phyloP scores from a whole-genome alignment of 2,888 invertebrate genomes.

The Penaeus monodon region DNA sequence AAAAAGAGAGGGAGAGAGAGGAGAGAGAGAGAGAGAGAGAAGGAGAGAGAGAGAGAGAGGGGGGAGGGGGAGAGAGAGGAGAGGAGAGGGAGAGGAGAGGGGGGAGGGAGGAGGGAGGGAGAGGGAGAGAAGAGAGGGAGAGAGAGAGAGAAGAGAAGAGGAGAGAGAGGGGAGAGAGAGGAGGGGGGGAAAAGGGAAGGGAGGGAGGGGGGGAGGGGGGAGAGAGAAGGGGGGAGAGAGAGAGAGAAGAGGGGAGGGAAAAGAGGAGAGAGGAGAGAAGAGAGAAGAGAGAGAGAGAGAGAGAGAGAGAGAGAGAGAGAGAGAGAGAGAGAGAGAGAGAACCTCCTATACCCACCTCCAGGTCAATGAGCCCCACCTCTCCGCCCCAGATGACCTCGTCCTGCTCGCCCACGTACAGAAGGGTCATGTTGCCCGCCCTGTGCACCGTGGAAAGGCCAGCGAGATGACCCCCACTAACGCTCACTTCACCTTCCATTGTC shows the following conservation, averaged over 20 bases:
- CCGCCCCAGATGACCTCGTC: conserved; percentile 47
- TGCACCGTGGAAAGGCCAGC: conserved; percentile 58
- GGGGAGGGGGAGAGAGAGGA: no score
- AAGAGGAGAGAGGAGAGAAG: neutral
- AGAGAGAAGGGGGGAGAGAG: neutral
- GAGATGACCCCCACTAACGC: conserved; percentile 35
- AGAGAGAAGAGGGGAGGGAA: neutral
- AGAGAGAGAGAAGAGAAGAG: no score
- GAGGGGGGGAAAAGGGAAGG: no score
- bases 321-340: neutral
- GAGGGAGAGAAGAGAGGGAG: no score
- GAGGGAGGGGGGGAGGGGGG: no score
- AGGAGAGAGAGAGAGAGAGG: no score
- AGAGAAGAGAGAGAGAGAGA: neutral
- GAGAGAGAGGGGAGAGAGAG: no score
- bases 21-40: no score
- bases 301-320: neutral
- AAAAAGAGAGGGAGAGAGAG: no score
- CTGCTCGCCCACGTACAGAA: conserved; percentile 26
- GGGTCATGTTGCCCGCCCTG: conserved; percentile 53
- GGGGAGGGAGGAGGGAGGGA: no score
- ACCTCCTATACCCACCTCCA: conserved; percentile 41
- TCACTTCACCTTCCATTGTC: conserved; percentile 40
- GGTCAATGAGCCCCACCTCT: conserved; percentile 55
- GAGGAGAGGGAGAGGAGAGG: no score